These are phyloP conservation scores for Eulemur coronatus DNA, from an alignment of 2,797 vertebrate genomes.

Conservation along the genomic window DNA sequence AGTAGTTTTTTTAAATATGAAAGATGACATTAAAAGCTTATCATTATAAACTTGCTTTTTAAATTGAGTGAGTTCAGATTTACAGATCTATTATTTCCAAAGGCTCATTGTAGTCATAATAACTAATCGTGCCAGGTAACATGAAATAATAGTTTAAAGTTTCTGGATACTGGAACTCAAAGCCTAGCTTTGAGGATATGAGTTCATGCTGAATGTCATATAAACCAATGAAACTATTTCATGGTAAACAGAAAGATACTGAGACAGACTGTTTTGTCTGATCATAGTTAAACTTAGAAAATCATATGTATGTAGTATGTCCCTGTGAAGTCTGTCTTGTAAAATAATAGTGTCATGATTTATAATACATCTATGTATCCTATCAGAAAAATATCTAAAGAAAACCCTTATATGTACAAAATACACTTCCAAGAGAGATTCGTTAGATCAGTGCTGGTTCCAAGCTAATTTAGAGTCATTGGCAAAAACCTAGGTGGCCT, in stretches of 20 bases:
- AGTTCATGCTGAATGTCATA: not conserved
- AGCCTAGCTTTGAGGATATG: not conserved
- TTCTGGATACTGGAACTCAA: not conserved
- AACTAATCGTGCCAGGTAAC: not conserved
- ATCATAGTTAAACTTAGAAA: slow-evolving; percentile 1
- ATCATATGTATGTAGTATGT: not conserved
- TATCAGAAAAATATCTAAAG: not conserved
- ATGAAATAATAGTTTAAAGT: slow-evolving; percentile 23
- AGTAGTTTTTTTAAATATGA: not conserved
- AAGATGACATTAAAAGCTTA: not conserved
- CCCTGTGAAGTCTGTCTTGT: not conserved
- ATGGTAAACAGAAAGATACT: not conserved
- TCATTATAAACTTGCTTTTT: not conserved
- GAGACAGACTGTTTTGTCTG: slow-evolving; percentile 17
- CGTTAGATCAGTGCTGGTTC: not conserved
- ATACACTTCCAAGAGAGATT: not conserved
- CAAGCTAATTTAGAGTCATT: not conserved
- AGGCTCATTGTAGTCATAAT: not conserved
- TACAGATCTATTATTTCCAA: not conserved
- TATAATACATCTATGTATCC: not conserved
- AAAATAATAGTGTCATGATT: not conserved
- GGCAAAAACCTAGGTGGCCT: not conserved
- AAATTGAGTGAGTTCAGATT: slow-evolving; percentile 5
- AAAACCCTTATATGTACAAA: not conserved
- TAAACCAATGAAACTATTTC: slow-evolving; percentile 4